Evolutionary conservation across 2,797 vertebrate species (phyloP).

Genomic region (Spinus olivaceus): DNA sequence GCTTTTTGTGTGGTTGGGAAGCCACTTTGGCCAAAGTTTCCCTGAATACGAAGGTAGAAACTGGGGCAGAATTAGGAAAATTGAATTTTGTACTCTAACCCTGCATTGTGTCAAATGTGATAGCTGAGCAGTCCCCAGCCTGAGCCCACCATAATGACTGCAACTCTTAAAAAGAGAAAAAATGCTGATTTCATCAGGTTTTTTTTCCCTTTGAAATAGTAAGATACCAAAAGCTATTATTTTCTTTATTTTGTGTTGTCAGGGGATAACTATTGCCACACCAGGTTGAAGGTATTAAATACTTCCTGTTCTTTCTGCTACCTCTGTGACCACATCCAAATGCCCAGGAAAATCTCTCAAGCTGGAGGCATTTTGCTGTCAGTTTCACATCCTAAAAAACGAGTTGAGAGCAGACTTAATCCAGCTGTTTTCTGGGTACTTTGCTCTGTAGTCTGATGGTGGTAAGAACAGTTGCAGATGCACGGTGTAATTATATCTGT

Average conservation of each 20-base stretch:
- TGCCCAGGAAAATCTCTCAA: neutral
- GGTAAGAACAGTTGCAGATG: constrained; percentile 62
- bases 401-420: constrained; percentile 19
- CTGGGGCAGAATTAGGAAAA: neutral
- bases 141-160: neutral
- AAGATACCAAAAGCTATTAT: neutral
- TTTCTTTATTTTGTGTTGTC: neutral
- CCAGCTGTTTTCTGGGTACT: constrained; percentile 39
- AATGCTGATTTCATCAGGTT: neutral
- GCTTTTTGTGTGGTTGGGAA: neutral
- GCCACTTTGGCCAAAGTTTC: neutral
- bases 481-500: constrained; percentile 38
- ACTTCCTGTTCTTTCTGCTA: neutral
- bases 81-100: neutral
- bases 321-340: constrained; percentile 17
- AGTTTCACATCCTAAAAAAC: constrained; percentile 5
- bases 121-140: neutral
- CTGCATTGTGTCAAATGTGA: neutral
- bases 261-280: neutral
- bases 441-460: constrained; percentile 25
- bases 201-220: neutral
- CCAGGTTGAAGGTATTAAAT: neutral
- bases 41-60: neutral
- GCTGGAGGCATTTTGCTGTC: constrained; percentile 35
- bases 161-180: neutral